Evolutionary conservation across 2,113 vertebrate species (phyloP), one percentile per base, ranked within the genome.

Genomic region (Sphyrna mokarran): DNA sequence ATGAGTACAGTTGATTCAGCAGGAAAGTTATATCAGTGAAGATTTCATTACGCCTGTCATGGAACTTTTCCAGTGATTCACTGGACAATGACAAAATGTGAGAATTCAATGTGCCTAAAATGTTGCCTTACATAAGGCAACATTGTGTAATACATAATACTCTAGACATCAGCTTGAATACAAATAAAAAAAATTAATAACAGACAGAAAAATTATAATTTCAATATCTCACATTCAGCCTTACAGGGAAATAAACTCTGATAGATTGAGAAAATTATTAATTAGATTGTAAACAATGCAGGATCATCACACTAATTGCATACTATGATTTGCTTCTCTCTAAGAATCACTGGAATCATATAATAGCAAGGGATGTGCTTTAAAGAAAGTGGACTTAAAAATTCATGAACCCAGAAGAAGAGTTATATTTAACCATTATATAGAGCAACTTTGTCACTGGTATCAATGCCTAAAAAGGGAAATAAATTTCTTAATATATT

Each of bases 161-260:
- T 91, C 33, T 7, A 66, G 5, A 29, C 89, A 66, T n/a, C 29
- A 29, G 58, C 61, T n/a, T 66, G 58, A 91, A 91, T 61, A 91
- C 58, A 89, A 58, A 54, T 89, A 58, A 91, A 90, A 91, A 90
- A 61, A 37, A 40, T 3, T 63, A 91, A 63, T 91, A 66, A 91
- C 58, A 91, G 58, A 91, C 37, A 91, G 58, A 63, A 63, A 91
- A 37, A 66, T 91, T 63, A 91, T 87, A 87, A 58, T 91, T 66
- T 91, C 89, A 91, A 63, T n/a, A 37, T n/a, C 33, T n/a, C 61
- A 58, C 26, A 33, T 29, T 90, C 58, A 33, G 58, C 18, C 3
- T 37, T 16, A 33, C 37, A 7, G 33, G n/a, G 89, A 66, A 91
- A 63, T 54, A 63, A 91, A n/a, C 13, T 63, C 58, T 91, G 58